Base-by-base conservation (phyloP, 2,888 invertebrate species). In the Sipunculus nudus region DNA sequence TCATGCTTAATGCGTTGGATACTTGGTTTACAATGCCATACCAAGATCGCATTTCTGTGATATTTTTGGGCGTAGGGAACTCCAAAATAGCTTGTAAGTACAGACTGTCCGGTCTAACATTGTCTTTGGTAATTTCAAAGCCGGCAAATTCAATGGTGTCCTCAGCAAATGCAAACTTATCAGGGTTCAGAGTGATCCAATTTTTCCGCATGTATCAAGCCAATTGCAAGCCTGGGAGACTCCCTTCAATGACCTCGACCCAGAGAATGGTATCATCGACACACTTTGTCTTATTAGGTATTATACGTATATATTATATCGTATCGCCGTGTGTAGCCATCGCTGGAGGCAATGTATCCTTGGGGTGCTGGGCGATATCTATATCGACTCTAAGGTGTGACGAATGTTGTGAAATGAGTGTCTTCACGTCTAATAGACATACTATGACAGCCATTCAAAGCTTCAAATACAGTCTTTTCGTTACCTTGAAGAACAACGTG, bases 271-370 rank as follows among this genome's bases (percentile, higher is more conserved):
- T 53, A 40, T 67, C 66, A 31, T 73, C 71, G 5, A 71, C 46
- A 38, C 73, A 71, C 40, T 74, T 75, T 13, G 70, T 74, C 29
- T 74, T 74, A 40, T 70, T 55, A 1, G 71, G 71, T 13, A 73
- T 63, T n/a, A 40, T 72, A 62, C 3, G 69, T 16, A 4, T 71
- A 70, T n/a, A 73, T 69, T 41, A 71, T 70, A 58, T 75, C 71
- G 32, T 29, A 59, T 2, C 48, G 26, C 19, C 59, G 4, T 8
- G 41, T 26, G 41, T 59, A 59, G 2, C 47, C 59, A 26, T 55
- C 59, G 2, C 54, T 55, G 16, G 59, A 56, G 3, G 59, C 59
- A 6, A 68, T 56, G 45, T 64, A 68, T 1, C 65, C 62, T 48
- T 65, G 63, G 16, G 65, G 63, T 1, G 63, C 61, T 16, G 61